Conservation (phyloP, 2,113 vertebrate genomes). For the Mormyrus lacerda region DNA sequence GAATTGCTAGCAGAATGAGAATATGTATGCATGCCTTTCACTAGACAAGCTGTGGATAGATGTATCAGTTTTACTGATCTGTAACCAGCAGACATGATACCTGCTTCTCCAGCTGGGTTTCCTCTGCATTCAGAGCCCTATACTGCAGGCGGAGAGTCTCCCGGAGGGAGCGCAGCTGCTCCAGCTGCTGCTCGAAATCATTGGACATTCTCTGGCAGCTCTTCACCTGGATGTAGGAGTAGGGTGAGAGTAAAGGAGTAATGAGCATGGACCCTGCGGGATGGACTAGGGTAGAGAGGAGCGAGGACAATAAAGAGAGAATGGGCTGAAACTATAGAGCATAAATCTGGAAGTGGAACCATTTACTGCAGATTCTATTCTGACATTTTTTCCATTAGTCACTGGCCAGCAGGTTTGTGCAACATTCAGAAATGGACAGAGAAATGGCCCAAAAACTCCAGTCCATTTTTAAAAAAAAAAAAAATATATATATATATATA, state of each 20-base stretch:
- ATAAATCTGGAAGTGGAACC: not conserved
- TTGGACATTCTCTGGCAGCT: slow-evolving; percentile 43
- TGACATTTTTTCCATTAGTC: not conserved
- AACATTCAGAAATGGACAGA: not conserved
- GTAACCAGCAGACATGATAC: slow-evolving; percentile 46
- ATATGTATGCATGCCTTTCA: not conserved
- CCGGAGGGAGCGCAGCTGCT: slow-evolving; percentile 58
- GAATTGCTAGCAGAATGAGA: not conserved
- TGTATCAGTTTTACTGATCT: not conserved
- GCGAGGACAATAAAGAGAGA: not conserved
- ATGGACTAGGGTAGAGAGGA: too few relatives aligned
- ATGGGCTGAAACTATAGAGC: not conserved
- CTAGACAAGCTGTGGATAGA: not conserved
- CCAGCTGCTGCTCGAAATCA: slow-evolving; percentile 47
- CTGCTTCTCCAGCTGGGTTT: slow-evolving; percentile 50
- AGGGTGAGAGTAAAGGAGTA: not conserved
- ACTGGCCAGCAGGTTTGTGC: not conserved
- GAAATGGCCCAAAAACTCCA: not conserved
- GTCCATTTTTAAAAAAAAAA: too few relatives aligned
- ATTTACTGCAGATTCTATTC: not conserved
- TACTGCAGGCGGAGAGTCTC: slow-evolving; percentile 46
- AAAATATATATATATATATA: too few relatives aligned
- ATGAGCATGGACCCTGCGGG: too few relatives aligned
- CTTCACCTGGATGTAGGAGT: slow-evolving; percentile 52
- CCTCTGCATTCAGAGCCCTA: slow-evolving; percentile 42